These are phyloP conservation scores for Danionella cerebrum DNA, from an alignment of 2,113 vertebrate genomes.

Conservation along the genomic window DNA sequence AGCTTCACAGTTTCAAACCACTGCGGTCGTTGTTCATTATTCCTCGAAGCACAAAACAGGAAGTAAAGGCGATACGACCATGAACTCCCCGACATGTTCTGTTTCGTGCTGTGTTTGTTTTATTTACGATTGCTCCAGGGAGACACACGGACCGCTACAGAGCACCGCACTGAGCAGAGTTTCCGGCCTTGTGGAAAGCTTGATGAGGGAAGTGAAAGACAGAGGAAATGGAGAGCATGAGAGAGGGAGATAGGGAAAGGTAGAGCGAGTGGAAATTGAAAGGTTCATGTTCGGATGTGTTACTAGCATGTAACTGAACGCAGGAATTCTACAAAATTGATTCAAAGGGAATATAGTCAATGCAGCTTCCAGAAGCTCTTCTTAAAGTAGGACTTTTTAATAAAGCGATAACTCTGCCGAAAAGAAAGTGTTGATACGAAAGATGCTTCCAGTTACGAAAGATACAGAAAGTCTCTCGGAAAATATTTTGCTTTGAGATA, in stretches of 20 bases:
- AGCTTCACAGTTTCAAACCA: too few relatives aligned
- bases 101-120: neutral
- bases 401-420: too few relatives aligned
- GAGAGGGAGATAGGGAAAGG: neutral
- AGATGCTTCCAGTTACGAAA: too few relatives aligned
- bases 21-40: too few relatives aligned
- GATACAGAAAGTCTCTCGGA: too few relatives aligned
- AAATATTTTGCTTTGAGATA: too few relatives aligned
- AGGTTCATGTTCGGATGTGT: neutral
- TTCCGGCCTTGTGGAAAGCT: slow-evolving; percentile 25
- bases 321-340: neutral
- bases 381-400: too few relatives aligned
- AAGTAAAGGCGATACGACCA: neutral
- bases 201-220: neutral
- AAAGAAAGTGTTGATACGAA: too few relatives aligned
- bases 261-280: neutral
- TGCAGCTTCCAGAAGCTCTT: neutral
- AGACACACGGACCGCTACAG: slow-evolving; percentile 17
- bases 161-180: slow-evolving; percentile 23
- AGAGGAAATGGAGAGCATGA: neutral
- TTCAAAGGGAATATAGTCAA: neutral
- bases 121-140: slow-evolving; percentile 24
- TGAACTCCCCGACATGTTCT: slow-evolving; percentile 59
- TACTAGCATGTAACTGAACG: neutral
- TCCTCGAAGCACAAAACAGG: neutral